phyloP scores from a whole-genome alignment of 1,140 invertebrate genomes.

The Pollicipes pollicipes region DNA sequence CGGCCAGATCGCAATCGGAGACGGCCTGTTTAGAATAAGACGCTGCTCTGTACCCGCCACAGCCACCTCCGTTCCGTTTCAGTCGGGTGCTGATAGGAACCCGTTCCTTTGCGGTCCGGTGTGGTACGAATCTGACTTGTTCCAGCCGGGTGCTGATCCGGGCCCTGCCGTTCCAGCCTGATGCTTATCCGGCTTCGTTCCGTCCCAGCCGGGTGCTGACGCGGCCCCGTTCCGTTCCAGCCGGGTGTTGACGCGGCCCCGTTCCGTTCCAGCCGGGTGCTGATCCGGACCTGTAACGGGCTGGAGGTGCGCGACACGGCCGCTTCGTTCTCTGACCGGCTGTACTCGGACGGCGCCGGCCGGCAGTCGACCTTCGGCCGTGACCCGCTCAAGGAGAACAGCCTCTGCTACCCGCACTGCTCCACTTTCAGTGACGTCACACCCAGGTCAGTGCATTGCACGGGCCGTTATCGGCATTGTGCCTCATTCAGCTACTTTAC shows the following conservation, averaged over 20 bases:
- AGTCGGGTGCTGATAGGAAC: too few species aligned
- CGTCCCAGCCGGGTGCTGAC: too few species aligned
- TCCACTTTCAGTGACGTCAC: background rate
- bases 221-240: too few species aligned
- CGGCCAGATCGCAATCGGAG: too few species aligned
- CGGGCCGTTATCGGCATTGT: too few species aligned
- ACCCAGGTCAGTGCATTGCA: background rate
- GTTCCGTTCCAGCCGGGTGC: slow-evolving; percentile 29
- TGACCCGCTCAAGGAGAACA: background rate
- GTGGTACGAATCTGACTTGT: background rate
- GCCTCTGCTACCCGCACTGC: background rate
- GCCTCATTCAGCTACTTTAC: too few species aligned
- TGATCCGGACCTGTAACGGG: slow-evolving; percentile 61
- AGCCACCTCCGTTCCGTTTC: too few species aligned
- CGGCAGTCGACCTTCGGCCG: background rate
- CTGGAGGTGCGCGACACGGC: slow-evolving; percentile 44
- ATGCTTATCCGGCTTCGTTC: too few species aligned
- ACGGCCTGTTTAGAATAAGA: too few species aligned
- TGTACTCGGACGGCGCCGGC: background rate
- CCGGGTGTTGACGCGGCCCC: too few species aligned
- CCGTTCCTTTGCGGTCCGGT: too few species aligned
- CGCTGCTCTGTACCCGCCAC: too few species aligned
- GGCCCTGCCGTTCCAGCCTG: slow-evolving; percentile 27
- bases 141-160: slow-evolving; percentile 43
- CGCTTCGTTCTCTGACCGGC: background rate